Evolutionary conservation across 1,140 invertebrate species (phyloP), one percentile per base, ranked within the genome.

Genomic region (Drosophila teissieri): DNA sequence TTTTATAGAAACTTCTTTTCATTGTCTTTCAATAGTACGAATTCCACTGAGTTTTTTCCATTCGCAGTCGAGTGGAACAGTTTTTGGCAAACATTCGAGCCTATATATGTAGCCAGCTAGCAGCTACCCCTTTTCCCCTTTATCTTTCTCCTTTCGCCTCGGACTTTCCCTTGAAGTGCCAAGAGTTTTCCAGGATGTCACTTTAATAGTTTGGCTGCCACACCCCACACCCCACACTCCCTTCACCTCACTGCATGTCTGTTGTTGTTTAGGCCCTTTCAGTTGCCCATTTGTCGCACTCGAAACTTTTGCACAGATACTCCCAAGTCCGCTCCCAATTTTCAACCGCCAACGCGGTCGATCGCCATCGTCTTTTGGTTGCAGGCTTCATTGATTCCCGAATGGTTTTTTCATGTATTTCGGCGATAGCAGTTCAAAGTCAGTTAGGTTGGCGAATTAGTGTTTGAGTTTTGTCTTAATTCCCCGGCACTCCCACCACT

Each of bases 221-320:
- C 57, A 37, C 44, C 19, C 17, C 27, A 19, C 19, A 19, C 19
- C 19, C 19, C 19, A 19, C 19, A 19, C 19, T 19, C 19, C 19
- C 19, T 19, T 19, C 19, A 19, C 19, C 2, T 19, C 19, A 19
- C 27, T 52, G 34, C 24, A 34, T 60, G 40, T n/a, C 10, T 7
- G 12, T 14, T 11, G 34, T 61, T 46, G 42, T 36, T 39, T 22
- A 19, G 49, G 37, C 37, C 22, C 27, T 17, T 36, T 15, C 24
- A 24, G 63, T 48, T 45, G 67, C 40, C 63, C 49, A 69, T 70
- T 69, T 70, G 67, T 70, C 67, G 67, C 63, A 70, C 46, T 42
- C 53, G 11, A 65, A 64, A 69, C 67, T 63, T 69, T 69, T 42
- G 51, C 51, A 27, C 40, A 14, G 48, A 62, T 53, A 19, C 19